Conservation (phyloP, 92 coral and sea anemone species). For the Pocillopora meandrina region DNA sequence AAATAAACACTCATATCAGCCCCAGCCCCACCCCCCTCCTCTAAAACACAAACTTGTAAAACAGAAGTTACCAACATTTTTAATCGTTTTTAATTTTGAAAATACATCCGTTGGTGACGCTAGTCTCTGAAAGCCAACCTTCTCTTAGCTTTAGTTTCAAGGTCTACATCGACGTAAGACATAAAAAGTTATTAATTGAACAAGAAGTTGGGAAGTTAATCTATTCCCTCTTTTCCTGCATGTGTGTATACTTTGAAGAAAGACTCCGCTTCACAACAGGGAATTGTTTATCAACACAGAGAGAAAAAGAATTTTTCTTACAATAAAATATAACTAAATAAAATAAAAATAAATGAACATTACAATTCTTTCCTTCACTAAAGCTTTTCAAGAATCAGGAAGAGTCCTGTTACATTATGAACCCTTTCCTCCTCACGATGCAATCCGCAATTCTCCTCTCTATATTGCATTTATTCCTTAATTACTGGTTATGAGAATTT, state of each 20-base stretch:
- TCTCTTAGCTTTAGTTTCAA: neutral
- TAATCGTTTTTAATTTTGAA: slow-evolving; percentile 15
- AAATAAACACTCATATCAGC: neutral
- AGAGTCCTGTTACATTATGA: no score
- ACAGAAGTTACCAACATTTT: slow-evolving; percentile 11
- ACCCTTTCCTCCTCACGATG: no score
- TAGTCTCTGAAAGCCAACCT: neutral
- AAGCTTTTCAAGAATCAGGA: no score
- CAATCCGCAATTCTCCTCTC: no score
- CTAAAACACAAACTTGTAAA: neutral
- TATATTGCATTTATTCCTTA: no score
- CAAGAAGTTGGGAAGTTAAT: neutral
- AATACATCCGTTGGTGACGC: slow-evolving; percentile 16
- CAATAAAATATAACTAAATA: neutral
- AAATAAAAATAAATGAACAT: no score
- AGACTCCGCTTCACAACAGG: neutral
- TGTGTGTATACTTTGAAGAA: neutral
- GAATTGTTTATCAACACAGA: neutral
- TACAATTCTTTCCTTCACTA: no score
- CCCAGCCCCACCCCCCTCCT: neutral
- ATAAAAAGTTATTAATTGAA: neutral
- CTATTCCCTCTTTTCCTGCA: neutral
- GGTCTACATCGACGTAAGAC: neutral
- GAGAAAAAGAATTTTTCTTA: neutral
- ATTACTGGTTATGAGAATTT: no score